These are phyloP conservation scores for Anastrepha obliqua DNA, from an alignment of 1,140 invertebrate genomes.

Conservation along the genomic window DNA sequence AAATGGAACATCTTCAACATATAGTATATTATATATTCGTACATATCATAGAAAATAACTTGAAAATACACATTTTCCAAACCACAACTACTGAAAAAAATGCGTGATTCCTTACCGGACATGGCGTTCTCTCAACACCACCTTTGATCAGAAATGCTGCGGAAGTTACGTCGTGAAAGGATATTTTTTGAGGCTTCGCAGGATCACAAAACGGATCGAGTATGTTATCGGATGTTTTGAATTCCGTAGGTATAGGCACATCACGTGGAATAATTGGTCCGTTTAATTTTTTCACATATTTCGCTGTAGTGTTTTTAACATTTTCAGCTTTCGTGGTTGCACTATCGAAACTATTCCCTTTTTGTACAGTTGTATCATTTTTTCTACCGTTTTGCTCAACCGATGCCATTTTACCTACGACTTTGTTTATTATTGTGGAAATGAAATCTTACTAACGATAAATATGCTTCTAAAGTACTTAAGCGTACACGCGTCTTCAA, in stretches of 20 bases:
- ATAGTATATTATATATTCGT: no score
- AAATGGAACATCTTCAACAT: no score
- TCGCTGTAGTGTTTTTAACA: constrained; percentile 7
- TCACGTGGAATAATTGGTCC: neutral
- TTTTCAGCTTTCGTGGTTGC: neutral
- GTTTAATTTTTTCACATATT: constrained; percentile 12
- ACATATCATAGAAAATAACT: no score
- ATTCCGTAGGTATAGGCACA: neutral
- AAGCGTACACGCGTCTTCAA: neutral
- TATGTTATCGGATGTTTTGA: constrained; percentile 61
- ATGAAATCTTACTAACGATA: neutral
- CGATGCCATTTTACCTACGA: constrained; percentile 15
- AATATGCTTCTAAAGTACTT: neutral
- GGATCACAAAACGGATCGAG: constrained; percentile 80
- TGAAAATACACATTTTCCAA: no score
- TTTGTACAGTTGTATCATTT: neutral
- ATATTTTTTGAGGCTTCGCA: constrained; percentile 82
- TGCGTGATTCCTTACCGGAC: constrained; percentile 79
- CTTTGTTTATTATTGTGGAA: neutral
- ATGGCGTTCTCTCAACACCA: constrained; percentile 89
- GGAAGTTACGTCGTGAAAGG: constrained; percentile 91
- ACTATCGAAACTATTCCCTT: neutral
- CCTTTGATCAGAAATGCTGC: constrained; percentile 91
- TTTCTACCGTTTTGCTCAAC: constrained; percentile 8
- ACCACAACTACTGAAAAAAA: no score